Percentiles rank a stretch among this genome's conserved stretches.
Conservation (phyloP, 2,888 invertebrate genomes). For the Drosophila peninsularis region DNA sequence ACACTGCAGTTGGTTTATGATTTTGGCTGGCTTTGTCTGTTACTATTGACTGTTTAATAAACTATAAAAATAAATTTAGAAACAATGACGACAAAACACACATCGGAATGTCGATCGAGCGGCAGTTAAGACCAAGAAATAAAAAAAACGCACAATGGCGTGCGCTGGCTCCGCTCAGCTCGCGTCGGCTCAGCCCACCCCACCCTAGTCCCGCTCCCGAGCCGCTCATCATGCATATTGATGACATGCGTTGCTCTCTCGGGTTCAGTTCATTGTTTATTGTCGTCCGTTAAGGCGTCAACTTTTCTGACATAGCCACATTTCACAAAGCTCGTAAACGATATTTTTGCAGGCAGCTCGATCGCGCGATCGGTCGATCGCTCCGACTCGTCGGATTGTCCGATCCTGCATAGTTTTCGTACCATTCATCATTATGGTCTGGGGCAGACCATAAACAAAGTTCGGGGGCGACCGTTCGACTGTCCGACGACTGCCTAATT, state of each 20-base stretch:
- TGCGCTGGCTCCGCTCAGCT: slow-evolving; percentile 54
- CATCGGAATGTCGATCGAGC: slow-evolving; percentile 73
- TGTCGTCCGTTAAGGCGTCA: slow-evolving; percentile 66
- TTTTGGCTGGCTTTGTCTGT: slow-evolving; percentile 36
- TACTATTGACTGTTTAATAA: slow-evolving; percentile 75
- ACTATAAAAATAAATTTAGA: slow-evolving; percentile 79
- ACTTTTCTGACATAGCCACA: slow-evolving; percentile 66
- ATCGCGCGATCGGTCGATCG: slow-evolving; percentile 25
- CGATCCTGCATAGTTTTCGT: slow-evolving; percentile 63
- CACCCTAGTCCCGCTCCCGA: slow-evolving; percentile 17
- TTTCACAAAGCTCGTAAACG: slow-evolving; percentile 59
- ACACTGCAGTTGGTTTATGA: slow-evolving; percentile 16
- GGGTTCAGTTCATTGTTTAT: slow-evolving; percentile 66
- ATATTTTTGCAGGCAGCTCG: slow-evolving; percentile 58
- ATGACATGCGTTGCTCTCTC: slow-evolving; percentile 64
- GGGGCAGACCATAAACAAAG: slow-evolving; percentile 53
- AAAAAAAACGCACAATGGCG: slow-evolving; percentile 66
- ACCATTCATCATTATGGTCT: slow-evolving; percentile 55
- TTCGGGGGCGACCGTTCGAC: slow-evolving; percentile 38
- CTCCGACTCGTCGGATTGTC: slow-evolving; percentile 30
- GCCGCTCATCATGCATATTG: slow-evolving; percentile 76
- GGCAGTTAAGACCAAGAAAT: slow-evolving; percentile 51
- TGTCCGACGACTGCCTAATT: slow-evolving; percentile 74
- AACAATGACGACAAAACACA: slow-evolving; percentile 77
- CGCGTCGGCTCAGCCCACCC: slow-evolving; percentile 8